Evolutionary conservation across 2,888 invertebrate species (phyloP).

Genomic region (Eilema griseolum): DNA sequence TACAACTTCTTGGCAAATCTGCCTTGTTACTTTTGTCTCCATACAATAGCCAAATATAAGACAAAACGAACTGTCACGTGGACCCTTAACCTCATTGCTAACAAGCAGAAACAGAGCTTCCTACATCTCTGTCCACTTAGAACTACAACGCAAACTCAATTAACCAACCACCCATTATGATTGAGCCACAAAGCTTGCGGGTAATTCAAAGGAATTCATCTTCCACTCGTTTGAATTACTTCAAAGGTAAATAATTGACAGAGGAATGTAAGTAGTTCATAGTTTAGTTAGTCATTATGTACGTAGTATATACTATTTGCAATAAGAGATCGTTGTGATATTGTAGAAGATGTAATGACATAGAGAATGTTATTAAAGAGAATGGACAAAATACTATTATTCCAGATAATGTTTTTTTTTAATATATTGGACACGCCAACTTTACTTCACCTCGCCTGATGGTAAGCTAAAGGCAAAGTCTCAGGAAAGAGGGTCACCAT

Average conservation of each 20-base stretch:
- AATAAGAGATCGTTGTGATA: no score
- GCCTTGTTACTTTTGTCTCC: conserved; percentile 20
- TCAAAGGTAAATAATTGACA: neutral
- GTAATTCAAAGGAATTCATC: conserved; percentile 21
- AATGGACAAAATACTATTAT: no score
- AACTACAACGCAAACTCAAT: conserved; percentile 55
- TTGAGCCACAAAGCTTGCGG: conserved; percentile 27
- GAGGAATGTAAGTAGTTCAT: no score
- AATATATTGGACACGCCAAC: no score
- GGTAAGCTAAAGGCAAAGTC: no score
- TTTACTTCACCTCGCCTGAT: no score
- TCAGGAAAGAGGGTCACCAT: no score
- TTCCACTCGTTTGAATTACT: neutral
- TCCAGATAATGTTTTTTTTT: no score
- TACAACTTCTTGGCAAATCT: conserved; percentile 5
- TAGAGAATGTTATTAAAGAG: no score
- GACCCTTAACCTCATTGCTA: conserved; percentile 52
- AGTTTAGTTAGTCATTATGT: no score
- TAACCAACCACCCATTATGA: conserved; percentile 42
- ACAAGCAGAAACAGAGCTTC: conserved; percentile 44
- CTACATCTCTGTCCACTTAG: conserved; percentile 47
- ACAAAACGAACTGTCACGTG: conserved; percentile 26
- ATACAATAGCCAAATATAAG: conserved; percentile 35
- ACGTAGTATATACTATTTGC: no score
- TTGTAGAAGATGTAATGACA: no score